Base-by-base conservation (phyloP, 2,113 vertebrate species). In the Macheiramphus alcinus region DNA sequence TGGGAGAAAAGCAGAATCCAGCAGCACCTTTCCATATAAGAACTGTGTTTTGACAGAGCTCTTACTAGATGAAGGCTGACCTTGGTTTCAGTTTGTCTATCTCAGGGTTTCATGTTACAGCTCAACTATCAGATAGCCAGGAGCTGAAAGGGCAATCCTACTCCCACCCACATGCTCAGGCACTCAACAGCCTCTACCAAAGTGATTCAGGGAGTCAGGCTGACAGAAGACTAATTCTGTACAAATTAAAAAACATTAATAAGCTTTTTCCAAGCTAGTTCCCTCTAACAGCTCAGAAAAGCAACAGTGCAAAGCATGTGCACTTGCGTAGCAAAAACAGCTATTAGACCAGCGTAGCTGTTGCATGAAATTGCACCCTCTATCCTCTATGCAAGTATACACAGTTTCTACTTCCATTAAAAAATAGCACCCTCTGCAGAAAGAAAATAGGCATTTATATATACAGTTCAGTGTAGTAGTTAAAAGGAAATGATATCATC, bases 41-140 rank as follows among this genome's bases (percentile, higher is more conserved):
- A 84, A 72, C 31, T 26, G 16, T 16, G 59, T 81, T 93, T 59
- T 90, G 75, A 90, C 52, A 81, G 78, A 72, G 78, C 18, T 85
- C 70, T 76, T 11, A 1, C 61, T 53, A 86, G 74, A 29, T 25
- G 74, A 86, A 73, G 38, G 26, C 78, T 86, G 93, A 94, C 93
- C 94, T 95, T 88, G 84, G 59, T 45, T 87, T 96, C 59, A 88
- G 78, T 94, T 96, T 90, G 58, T 87, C 47, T 73, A 65, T 84
- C 86, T 93, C 87, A 55, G 79, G 79, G 96, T 94, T 90, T 97
- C 93, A 80, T 42, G 32, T 96, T 96, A 91, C 94, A 96, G 90
- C 92, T 73, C 87, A 82, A 20, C 62, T 82, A 88, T 87, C 92
- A 75, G 95, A 90, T 59, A 85, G 93, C 66, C 53, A 2, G 5